Conservation (phyloP, 2,888 invertebrate genomes). For the Halocaridina rubra region DNA sequence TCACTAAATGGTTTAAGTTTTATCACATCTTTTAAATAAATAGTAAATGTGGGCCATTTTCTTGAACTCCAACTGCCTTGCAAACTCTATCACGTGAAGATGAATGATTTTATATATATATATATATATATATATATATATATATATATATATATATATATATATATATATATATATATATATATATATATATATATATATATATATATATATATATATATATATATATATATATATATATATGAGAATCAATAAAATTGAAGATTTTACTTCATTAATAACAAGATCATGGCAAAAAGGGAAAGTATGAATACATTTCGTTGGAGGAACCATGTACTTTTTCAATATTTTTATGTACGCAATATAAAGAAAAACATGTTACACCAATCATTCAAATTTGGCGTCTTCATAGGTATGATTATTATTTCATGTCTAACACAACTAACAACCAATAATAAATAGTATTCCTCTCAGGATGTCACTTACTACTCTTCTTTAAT, state of each 20-base stretch:
- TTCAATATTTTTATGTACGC: too few relatives aligned
- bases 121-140: not conserved
- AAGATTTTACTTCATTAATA: not conserved
- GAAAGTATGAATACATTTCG: too few relatives aligned
- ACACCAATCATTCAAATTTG: not conserved
- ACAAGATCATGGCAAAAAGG: not conserved
- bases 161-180: slow-evolving; percentile 19
- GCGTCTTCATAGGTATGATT: not conserved
- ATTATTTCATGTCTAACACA: too few relatives aligned
- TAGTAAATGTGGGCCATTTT: not conserved
- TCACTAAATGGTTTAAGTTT: too few relatives aligned
- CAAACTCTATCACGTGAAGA: not conserved
- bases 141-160: not conserved
- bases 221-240: slow-evolving; percentile 12
- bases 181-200: slow-evolving; percentile 23
- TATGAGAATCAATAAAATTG: not conserved
- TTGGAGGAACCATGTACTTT: too few relatives aligned
- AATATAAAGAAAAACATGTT: not conserved
- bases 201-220: slow-evolving; percentile 23
- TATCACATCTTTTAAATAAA: too few relatives aligned
- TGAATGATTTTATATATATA: not conserved
- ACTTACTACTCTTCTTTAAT: too few relatives aligned
- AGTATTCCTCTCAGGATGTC: too few relatives aligned
- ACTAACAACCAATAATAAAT: too few relatives aligned
- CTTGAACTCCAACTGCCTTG: not conserved